phyloP scores from a whole-genome alignment of 2,888 invertebrate species.

The Linyphia triangularis region DNA sequence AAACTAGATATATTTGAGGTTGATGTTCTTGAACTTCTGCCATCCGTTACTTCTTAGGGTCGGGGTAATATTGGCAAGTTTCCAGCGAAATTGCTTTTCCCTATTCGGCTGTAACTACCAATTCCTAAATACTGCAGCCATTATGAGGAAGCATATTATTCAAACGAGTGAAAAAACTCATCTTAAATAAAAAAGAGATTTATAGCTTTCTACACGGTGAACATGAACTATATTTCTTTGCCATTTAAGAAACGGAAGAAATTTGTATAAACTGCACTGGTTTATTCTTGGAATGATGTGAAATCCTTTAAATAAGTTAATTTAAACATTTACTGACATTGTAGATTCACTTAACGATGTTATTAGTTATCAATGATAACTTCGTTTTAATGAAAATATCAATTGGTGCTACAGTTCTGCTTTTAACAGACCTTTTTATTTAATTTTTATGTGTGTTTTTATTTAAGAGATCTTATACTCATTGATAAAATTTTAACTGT shows the following conservation, averaged over 20 bases:
- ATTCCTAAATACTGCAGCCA: slow-evolving; percentile 12
- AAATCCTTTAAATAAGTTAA: slow-evolving; percentile 8
- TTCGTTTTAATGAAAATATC: too few relatives aligned
- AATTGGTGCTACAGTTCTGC: too few relatives aligned
- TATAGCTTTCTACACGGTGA: background rate
- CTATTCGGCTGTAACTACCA: slow-evolving; percentile 18
- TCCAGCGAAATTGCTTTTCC: slow-evolving; percentile 28
- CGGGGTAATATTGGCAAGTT: slow-evolving; percentile 15
- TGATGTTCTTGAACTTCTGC: slow-evolving; percentile 42
- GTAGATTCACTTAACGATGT: background rate
- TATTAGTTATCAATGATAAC: too few relatives aligned
- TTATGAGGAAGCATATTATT: slow-evolving; percentile 22
- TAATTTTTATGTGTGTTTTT: too few relatives aligned
- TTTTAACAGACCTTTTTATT: too few relatives aligned
- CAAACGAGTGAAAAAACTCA: background rate
- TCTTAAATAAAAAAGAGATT: slow-evolving; percentile 6
- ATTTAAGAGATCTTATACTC: too few relatives aligned
- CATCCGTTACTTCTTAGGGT: slow-evolving; percentile 35
- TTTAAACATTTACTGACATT: slow-evolving; percentile 17
- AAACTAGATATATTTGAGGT: slow-evolving; percentile 30
- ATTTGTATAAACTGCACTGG: slow-evolving; percentile 4
- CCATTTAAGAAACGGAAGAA: background rate
- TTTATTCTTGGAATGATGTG: slow-evolving; percentile 4
- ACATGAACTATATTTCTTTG: background rate
- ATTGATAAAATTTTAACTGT: too few relatives aligned